Evolutionary conservation across 2,888 invertebrate genomes (phyloP).

Genomic region (Noctua comes): DNA sequence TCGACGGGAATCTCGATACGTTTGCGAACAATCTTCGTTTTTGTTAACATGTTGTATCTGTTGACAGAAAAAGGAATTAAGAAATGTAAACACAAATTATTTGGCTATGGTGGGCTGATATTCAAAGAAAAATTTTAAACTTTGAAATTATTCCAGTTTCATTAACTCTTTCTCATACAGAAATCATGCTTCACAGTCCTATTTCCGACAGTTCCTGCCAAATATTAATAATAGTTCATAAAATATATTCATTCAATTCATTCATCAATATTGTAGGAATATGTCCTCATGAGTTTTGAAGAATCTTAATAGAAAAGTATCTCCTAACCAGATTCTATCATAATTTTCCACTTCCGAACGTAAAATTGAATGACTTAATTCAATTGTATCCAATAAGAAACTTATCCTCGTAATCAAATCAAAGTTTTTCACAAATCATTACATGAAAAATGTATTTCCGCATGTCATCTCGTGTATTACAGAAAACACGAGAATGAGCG

Average conservation of each 20-base stretch:
- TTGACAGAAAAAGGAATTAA: background rate
- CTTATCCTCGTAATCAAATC: background rate
- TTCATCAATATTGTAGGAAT: background rate
- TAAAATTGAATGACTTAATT: background rate
- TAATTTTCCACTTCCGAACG: background rate
- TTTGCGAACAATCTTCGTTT: conserved; percentile 84
- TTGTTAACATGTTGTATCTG: conserved; percentile 87
- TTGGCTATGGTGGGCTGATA: background rate
- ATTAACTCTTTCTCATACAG: background rate
- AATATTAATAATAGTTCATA: background rate
- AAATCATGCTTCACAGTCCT: background rate
- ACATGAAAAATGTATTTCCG: conserved; percentile 74
- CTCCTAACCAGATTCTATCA: background rate
- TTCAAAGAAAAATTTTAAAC: background rate
- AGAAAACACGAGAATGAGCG: conserved; percentile 75
- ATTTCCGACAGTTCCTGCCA: background rate
- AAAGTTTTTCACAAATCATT: background rate
- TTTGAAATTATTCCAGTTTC: background rate
- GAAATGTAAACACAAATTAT: background rate
- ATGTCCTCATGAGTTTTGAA: background rate
- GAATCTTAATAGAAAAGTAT: background rate
- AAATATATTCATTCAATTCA: background rate
- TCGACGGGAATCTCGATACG: conserved; percentile 85
- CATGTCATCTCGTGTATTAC: conserved; percentile 73
- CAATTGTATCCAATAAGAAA: background rate